Evolutionary conservation across 2,888 invertebrate species (phyloP), one percentile per base, ranked within the genome.

Genomic region (Ditylenchus weischeri): DNA sequence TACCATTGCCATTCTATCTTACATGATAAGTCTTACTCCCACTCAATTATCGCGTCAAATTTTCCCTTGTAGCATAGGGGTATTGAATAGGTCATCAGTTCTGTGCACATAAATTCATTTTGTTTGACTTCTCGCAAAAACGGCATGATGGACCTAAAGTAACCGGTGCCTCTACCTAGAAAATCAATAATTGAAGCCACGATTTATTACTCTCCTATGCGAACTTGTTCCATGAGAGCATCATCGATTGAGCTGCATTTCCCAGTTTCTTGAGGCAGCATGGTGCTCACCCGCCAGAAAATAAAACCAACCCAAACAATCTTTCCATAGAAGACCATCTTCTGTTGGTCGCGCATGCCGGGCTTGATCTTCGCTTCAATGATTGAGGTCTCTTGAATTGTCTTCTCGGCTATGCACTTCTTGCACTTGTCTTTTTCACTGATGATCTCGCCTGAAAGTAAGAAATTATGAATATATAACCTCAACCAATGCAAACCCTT

Each of bases 321-420:
- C 21, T n/a, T n/a, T 50, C 91, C 90, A 75, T 89, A 86, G 83
- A 93, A 92, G 77, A 88, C 88, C 72, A 94, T 90, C 59, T 58
- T 91, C 83, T 92, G 90, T 78, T 89, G 89, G 79, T 93, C 90
- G 72, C 87, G 88, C 90, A 92, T 92, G 43, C 92, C 93, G 82
- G 90, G 91, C 78, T 92, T 91, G 72, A 95, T 88, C 82, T 90
- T 89, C 13, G 76, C 90, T 84, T 92, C 91, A 61, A 92, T 85
- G 72, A 90, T 89, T 85, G 92, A 91, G 21, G 89, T 89, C 83
- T 92, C 90, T 80, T 89, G 89, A 69, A 89, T 86, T 48, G 91
- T 90, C 84, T 92, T 91, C 81, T 89, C 90, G 21, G 93, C 93
- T 79, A 87, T 88, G 84, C 94, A 94, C 68, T 87, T 86, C 72